These are phyloP conservation scores for Scolopax mira DNA, from an alignment of 2,113 vertebrate species.

Conservation along the genomic window DNA sequence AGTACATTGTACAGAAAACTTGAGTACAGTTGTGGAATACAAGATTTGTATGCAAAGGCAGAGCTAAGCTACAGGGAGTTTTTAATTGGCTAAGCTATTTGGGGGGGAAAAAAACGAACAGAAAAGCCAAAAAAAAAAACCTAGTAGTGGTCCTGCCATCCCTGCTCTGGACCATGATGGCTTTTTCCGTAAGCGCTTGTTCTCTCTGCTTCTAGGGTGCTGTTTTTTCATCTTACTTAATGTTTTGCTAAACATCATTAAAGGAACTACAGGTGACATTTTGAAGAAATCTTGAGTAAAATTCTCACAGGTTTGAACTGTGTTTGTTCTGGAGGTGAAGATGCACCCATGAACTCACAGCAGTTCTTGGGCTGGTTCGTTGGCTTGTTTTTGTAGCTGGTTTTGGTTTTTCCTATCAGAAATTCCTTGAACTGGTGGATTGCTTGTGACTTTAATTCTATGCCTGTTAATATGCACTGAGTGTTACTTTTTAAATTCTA, in stretches of 20 bases:
- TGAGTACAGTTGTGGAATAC: no score
- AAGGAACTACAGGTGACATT: neutral
- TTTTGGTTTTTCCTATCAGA: neutral
- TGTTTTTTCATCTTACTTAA: neutral
- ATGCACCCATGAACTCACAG: neutral
- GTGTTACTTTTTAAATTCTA: conserved; percentile 59
- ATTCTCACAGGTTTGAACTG: neutral
- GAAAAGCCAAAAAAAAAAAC: neutral
- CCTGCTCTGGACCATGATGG: neutral
- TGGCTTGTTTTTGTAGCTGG: neutral
- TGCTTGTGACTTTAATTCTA: neutral
- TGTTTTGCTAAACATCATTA: neutral
- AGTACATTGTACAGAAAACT: neutral
- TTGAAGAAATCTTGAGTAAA: neutral
- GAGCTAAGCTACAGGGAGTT: neutral
- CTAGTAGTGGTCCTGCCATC: neutral
- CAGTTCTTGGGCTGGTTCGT: neutral
- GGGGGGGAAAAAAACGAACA: neutral
- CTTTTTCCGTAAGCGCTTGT: neutral
- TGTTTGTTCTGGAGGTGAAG: neutral
- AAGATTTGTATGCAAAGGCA: neutral
- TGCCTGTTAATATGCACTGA: conserved; percentile 51
- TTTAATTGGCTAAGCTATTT: neutral
- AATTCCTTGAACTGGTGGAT: neutral
- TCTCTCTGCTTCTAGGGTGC: neutral